Base-by-base conservation (phyloP, 2,113 vertebrate genomes). In the Mobula birostris region DNA sequence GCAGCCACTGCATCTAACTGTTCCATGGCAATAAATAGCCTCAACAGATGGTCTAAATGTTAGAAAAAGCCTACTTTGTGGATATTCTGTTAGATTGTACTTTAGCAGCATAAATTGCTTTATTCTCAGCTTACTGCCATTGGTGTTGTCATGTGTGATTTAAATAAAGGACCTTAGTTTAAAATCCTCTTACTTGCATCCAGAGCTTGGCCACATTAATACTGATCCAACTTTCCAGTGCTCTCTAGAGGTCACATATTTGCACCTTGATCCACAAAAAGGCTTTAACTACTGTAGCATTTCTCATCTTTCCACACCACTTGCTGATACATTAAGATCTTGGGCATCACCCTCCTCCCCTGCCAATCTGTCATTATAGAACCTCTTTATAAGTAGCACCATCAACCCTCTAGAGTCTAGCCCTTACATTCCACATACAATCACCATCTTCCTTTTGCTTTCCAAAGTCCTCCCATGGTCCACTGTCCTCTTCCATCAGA, bases 101-200 rank as follows among this genome's bases (percentile, higher is more conserved):
- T n/a, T 70, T 92, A 40, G 70, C 63, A 92, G 68, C 70, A 48
- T 92, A 63, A 92, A 70, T 92, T 92, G 70, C 32, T 32, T 92
- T 70, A 40, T 92, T 63, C 66, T 70, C 66, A 92, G n/a, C n/a
- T 92, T 66, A 92, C 36, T 7, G 5, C 14, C 63, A 66, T 66
- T 66, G 63, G 14, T 66, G 63, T 66, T 66, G 14, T 66, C 14
- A 66, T 66, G 63, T 1, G 8, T 14, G 14, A 11, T 66, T 66
- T 66, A 11, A 48, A 4, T 66, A 5, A 66, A 92, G 70, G 7
- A 63, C 88, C 48, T 48, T 48, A 70, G 88, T 19, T 19, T 92
- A 17, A 92, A 92, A 72, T 91, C 88, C 66, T 66, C 14, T 91
- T 40, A 40, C 3, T 36, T 15, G 32, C 19, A 92, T 70, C 32